Evolutionary conservation across 2,797 vertebrate genomes (phyloP), one percentile per base, ranked within the genome.

Genomic region (Erpetoichthys calabaricus): DNA sequence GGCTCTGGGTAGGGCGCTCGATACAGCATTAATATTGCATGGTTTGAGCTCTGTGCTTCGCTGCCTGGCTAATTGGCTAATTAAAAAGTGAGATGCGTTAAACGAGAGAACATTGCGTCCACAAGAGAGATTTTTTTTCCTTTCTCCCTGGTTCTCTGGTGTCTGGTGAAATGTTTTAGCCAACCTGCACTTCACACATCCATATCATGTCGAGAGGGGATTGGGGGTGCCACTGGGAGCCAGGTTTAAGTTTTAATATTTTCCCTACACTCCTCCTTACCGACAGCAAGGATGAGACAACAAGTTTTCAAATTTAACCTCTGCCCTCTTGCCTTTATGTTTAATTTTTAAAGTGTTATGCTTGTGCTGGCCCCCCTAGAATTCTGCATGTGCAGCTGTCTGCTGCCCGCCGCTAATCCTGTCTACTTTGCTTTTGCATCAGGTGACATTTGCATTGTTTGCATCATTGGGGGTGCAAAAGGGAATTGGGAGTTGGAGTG

Each of bases 1-100:
- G 68, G 73, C 72, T 65, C 67, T 65, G 64, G 64, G 72, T 62
- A 53, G 64, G 62, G 55, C 62, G 73, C 76, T 86, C 78, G 70
- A 72, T 81, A 81, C 74, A 59, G 70, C 82, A 92, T 94, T 89
- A 88, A 94, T 96, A 93, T 94, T 91, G 88, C 92, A 93, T 95
- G 84, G 73, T 72, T 79, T 74, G 73, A 77, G 84, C 85, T 86
- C 84, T 84, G 78, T 71, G 75, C 72, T 72, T 79, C 60, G 75
- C 84, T 80, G 75, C 78, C 80, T 77, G 78, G 76, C 85, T 95
- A 94, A 95, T 91, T 92, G 90, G 87, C 90, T 91, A 89, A 93
- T 95, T 94, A 97, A 89, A 91, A 89, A 92, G 85, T 81, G 86
- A 85, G 86, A 83, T 76, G 71, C 74, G 80, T 87, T 75, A 77